Evolutionary conservation across 2,113 vertebrate species (phyloP).

Genomic region (Pachypanchax playfairii): DNA sequence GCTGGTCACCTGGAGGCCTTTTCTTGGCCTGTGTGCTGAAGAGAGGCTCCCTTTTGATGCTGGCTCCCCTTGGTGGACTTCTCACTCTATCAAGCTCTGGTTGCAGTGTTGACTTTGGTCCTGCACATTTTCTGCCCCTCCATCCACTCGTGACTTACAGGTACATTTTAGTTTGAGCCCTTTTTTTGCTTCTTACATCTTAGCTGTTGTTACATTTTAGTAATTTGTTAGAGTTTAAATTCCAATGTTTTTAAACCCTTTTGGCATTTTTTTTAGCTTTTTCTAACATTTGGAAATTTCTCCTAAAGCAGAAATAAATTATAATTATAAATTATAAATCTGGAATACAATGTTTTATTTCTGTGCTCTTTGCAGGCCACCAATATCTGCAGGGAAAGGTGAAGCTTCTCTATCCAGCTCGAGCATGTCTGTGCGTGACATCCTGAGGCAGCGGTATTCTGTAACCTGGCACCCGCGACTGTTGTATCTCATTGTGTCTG

Average conservation of each 20-base stretch:
- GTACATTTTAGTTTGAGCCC: slow-evolving; percentile 64
- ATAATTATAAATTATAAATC: not conserved
- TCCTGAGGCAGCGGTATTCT: slow-evolving; percentile 89
- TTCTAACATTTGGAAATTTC: slow-evolving; percentile 9
- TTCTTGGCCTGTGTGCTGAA: slow-evolving; percentile 93
- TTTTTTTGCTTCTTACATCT: too few species aligned
- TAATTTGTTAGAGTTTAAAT: slow-evolving; percentile 1
- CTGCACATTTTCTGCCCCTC: slow-evolving; percentile 93
- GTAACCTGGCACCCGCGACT: slow-evolving; percentile 88
- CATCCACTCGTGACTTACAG: slow-evolving; percentile 92
- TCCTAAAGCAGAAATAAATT: not conserved
- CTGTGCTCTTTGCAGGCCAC: slow-evolving; percentile 73
- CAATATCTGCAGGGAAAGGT: slow-evolving; percentile 56
- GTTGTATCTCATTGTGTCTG: slow-evolving; percentile 89
- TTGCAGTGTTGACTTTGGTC: slow-evolving; percentile 92
- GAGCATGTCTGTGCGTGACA: slow-evolving; percentile 83
- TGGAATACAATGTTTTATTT: not conserved
- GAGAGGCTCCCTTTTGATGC: slow-evolving; percentile 89
- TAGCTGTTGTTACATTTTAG: not conserved
- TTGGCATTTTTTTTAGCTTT: slow-evolving; percentile 42
- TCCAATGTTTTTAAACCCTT: slow-evolving; percentile 52
- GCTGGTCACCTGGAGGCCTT: slow-evolving; percentile 88
- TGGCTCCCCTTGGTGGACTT: slow-evolving; percentile 88
- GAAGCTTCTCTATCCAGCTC: slow-evolving; percentile 84
- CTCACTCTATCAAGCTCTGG: slow-evolving; percentile 87